Percentiles rank a stretch among this genome's conserved stretches.
Conservation (phyloP, 2,888 invertebrate genomes). For the Protophormia terraenovae region DNA sequence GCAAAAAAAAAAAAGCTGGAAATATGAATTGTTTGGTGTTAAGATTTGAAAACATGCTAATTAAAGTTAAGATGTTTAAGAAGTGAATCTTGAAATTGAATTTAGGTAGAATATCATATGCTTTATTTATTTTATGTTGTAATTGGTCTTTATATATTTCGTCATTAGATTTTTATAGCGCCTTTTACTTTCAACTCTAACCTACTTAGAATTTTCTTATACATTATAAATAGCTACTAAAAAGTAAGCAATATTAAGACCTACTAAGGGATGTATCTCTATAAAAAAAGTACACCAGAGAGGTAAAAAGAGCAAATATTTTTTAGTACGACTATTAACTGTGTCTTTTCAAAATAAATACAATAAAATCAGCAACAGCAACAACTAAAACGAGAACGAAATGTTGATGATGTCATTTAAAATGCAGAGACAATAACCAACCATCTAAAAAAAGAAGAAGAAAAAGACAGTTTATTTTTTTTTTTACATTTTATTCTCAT, state of each 20-base stretch:
- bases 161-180: too few relatives aligned
- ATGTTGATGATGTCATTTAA: conserved; percentile 49
- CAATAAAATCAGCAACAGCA: not conserved
- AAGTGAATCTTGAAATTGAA: too few relatives aligned
- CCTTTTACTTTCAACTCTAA: not conserved
- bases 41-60: too few relatives aligned
- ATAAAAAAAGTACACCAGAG: not conserved
- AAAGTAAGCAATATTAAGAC: not conserved
- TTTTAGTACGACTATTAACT: conserved; percentile 1
- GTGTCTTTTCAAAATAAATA: not conserved
- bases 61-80: too few relatives aligned
- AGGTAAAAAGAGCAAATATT: not conserved
- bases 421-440: conserved; percentile 29
- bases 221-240: not conserved
- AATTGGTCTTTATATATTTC: too few relatives aligned
- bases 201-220: not conserved
- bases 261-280: not conserved
- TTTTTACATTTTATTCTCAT: not conserved
- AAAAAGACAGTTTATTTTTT: conserved; percentile 7
- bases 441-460: not conserved
- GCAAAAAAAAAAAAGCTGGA: not conserved
- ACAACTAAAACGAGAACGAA: not conserved
- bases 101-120: too few relatives aligned
- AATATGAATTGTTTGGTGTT: too few relatives aligned
- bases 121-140: too few relatives aligned